Evolutionary conservation across 2,797 vertebrate species (phyloP).

Genomic region (Gymnoscopelus braueri): DNA sequence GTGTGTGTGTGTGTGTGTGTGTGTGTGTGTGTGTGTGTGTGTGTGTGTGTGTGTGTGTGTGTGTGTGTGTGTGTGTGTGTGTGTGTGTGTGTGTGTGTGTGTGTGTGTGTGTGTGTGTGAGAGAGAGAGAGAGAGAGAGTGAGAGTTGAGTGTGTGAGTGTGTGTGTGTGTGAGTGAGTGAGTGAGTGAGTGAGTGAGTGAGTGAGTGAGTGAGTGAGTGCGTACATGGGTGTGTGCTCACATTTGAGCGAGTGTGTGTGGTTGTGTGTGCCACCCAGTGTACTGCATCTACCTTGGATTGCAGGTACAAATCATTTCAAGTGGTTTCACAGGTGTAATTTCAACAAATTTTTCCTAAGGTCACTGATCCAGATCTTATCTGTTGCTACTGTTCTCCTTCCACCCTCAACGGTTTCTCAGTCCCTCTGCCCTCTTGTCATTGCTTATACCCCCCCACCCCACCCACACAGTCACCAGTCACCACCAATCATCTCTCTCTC

Average conservation of each 20-base stretch:
- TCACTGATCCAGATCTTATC: neutral
- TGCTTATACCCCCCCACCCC: conserved; percentile 27
- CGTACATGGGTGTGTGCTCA: neutral
- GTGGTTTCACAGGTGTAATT: conserved; percentile 40
- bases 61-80: conserved; percentile 39
- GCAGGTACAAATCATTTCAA: conserved; percentile 32
- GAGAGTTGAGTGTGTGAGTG: conserved; percentile 19
- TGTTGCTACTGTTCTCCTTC: neutral
- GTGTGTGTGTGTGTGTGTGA: conserved; percentile 17
- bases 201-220: conserved; percentile 5
- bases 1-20: conserved; percentile 23
- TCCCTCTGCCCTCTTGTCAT: conserved; percentile 14
- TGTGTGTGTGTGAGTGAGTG: conserved; percentile 43
- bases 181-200: conserved; percentile 16
- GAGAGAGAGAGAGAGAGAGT: no score
- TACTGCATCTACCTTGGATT: conserved; percentile 5
- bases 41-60: conserved; percentile 22
- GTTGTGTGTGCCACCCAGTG: neutral
- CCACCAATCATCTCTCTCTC: conserved; percentile 28
- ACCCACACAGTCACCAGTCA: conserved; percentile 16
- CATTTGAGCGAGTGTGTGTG: conserved; percentile 8
- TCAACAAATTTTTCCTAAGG: conserved; percentile 12
- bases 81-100: conserved; percentile 18
- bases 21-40: conserved; percentile 48
- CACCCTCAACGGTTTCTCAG: conserved; percentile 2